These are phyloP conservation scores for Eufriesea mexicana DNA, from an alignment of 1,140 invertebrate species.

Conservation along the genomic window DNA sequence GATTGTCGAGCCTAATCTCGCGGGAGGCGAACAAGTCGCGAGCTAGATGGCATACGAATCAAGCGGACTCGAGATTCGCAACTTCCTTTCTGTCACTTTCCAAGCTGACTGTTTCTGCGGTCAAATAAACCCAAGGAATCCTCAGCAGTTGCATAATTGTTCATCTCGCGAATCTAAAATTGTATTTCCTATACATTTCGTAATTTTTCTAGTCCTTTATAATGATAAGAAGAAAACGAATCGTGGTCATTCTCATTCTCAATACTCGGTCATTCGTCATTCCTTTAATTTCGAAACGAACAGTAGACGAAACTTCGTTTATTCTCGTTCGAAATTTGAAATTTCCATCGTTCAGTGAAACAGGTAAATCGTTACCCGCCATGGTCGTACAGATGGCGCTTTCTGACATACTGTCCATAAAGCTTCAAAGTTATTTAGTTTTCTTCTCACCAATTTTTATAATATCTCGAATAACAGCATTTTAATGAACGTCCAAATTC, in stretches of 20 bases:
- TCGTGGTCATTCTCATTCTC: too few relatives aligned
- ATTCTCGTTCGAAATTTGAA: background rate
- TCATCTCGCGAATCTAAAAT: background rate
- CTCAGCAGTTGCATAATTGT: background rate
- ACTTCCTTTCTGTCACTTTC: background rate
- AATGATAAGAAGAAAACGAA: too few relatives aligned
- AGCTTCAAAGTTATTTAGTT: too few relatives aligned
- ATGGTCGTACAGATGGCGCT: background rate
- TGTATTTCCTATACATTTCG: too few relatives aligned
- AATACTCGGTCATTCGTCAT: too few relatives aligned
- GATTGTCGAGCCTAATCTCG: slow-evolving; percentile 65
- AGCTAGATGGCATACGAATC: slow-evolving; percentile 53
- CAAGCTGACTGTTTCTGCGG: background rate
- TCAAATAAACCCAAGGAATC: too few relatives aligned
- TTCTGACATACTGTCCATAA: background rate
- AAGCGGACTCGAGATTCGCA: background rate
- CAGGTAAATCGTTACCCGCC: background rate
- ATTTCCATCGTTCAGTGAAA: background rate
- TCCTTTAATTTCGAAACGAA: too few relatives aligned
- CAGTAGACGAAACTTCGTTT: too few relatives aligned
- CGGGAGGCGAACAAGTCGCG: slow-evolving; percentile 43
- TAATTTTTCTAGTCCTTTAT: too few relatives aligned
- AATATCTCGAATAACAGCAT: too few relatives aligned
- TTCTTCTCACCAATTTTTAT: too few relatives aligned
- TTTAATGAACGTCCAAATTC: background rate